Evolutionary conservation across 2,113 vertebrate genomes (phyloP).

Genomic region (Campylorhamphus procurvoides): DNA sequence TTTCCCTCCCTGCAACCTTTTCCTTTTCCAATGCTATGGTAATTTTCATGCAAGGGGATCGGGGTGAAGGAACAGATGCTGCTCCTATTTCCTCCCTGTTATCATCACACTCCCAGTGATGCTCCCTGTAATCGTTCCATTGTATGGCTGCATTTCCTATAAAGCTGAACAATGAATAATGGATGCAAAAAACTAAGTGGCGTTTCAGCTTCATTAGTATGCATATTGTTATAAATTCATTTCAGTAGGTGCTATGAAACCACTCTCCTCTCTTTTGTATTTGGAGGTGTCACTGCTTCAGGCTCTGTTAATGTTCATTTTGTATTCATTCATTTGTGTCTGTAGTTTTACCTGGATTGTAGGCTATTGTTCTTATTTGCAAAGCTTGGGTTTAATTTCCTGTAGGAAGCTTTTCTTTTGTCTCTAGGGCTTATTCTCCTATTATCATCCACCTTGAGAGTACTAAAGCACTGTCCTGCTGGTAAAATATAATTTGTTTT

Average conservation of each 20-base stretch:
- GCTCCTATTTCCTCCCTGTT: constrained; percentile 45
- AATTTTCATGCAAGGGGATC: constrained; percentile 17
- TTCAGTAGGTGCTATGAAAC: constrained; percentile 51
- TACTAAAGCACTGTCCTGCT: constrained; percentile 54
- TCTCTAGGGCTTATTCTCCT: constrained; percentile 42
- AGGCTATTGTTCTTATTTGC: constrained; percentile 69
- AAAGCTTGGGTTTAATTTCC: constrained; percentile 68
- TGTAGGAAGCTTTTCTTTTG: constrained; percentile 58
- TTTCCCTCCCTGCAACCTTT: constrained; percentile 11
- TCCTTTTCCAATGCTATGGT: neutral
- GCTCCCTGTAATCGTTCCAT: constrained; percentile 58
- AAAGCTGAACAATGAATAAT: constrained; percentile 72
- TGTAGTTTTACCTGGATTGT: constrained; percentile 65
- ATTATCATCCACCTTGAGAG: constrained; percentile 45
- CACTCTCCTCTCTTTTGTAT: constrained; percentile 59
- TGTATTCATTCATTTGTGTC: constrained; percentile 53
- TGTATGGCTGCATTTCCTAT: constrained; percentile 42
- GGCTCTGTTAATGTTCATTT: constrained; percentile 55
- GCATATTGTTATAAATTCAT: constrained; percentile 65
- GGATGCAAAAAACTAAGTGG: constrained; percentile 71
- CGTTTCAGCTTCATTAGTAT: constrained; percentile 72
- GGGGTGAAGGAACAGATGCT: constrained; percentile 62
- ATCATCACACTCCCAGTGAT: constrained; percentile 54
- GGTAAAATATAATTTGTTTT: constrained; percentile 53
- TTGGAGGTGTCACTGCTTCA: constrained; percentile 59